Evolutionary conservation across 2,797 vertebrate species (phyloP).

Genomic region (Anas acuta): DNA sequence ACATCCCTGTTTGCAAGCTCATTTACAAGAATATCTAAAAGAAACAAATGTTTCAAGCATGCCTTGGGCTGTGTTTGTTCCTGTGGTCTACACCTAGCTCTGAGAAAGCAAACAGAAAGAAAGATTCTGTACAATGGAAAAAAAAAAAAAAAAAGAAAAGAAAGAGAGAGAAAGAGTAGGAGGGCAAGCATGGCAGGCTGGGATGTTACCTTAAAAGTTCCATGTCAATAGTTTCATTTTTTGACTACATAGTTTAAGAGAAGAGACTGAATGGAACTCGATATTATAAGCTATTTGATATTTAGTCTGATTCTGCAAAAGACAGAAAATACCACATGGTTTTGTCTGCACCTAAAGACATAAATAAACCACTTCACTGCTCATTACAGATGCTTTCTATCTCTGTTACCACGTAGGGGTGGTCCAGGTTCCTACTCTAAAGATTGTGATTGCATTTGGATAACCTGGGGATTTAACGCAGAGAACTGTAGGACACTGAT

Average conservation of each 20-base stretch:
- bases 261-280: not conserved
- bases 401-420: not conserved
- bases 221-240: not conserved
- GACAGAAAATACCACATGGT: not conserved
- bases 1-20: not conserved
- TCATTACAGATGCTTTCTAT: not conserved
- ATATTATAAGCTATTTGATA: not conserved
- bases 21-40: not conserved
- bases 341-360: not conserved
- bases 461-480: not conserved
- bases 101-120: not conserved
- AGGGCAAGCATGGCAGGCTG: not conserved
- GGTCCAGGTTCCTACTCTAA: not conserved
- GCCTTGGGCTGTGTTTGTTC: not conserved
- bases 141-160: not conserved
- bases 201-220: not conserved
- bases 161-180: not conserved
- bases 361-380: not conserved
- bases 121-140: not conserved
- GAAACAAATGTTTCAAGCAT: not conserved
- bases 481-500: not conserved
- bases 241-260: not conserved
- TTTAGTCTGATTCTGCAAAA: not conserved
- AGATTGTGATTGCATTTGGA: not conserved
- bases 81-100: not conserved